These are phyloP conservation scores for Chionoecetes opilio DNA, from an alignment of 1,140 invertebrate genomes.

Conservation along the genomic window DNA sequence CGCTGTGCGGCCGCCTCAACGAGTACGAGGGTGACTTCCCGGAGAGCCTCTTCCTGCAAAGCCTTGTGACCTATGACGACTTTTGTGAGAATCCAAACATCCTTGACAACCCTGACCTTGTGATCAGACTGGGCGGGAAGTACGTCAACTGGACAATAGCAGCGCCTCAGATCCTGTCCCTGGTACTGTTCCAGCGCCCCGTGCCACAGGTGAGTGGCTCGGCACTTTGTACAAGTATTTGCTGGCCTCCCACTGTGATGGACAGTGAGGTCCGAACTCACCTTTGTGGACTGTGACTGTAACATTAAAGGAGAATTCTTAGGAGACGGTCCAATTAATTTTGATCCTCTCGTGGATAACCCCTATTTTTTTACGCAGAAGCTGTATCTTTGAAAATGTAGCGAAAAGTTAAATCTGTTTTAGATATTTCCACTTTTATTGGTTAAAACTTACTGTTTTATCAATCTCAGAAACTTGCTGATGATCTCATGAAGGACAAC, in stretches of 20 bases:
- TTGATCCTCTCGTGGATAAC: no score
- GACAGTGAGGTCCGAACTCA: neutral
- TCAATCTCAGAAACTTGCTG: conserved; percentile 83
- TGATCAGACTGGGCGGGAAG: conserved; percentile 94
- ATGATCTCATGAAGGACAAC: conserved; percentile 83
- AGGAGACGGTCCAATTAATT: no score
- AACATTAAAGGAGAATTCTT: no score
- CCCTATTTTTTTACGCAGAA: no score
- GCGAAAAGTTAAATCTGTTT: no score
- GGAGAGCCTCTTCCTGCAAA: conserved; percentile 89
- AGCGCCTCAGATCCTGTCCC: conserved; percentile 93
- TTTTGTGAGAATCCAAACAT: conserved; percentile 90
- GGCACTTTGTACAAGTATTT: neutral
- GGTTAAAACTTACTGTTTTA: conserved; percentile 42
- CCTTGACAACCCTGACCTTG: conserved; percentile 92
- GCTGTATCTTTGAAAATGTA: no score
- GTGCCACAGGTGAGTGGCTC: conserved; percentile 86
- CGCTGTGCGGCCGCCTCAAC: conserved; percentile 91
- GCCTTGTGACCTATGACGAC: conserved; percentile 92
- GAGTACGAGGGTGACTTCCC: conserved; percentile 85
- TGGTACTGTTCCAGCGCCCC: conserved; percentile 92
- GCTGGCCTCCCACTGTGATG: neutral
- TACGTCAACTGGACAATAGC: conserved; percentile 95
- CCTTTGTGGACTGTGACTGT: neutral
- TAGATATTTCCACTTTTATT: neutral